These are phyloP conservation scores for Danio tinwini DNA, from an alignment of 2,797 vertebrate species.

Conservation along the genomic window DNA sequence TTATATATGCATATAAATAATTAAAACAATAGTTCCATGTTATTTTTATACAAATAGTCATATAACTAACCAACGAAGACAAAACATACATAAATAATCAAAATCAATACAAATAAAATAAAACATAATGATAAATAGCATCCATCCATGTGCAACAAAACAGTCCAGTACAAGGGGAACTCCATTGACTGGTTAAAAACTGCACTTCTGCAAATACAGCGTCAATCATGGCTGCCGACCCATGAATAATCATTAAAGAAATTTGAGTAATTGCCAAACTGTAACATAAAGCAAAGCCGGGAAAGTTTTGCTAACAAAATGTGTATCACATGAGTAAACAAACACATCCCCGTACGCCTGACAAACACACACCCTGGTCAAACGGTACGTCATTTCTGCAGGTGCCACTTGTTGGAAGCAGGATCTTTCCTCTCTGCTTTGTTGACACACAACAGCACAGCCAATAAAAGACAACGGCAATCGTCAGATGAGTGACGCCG, in stretches of 20 bases:
- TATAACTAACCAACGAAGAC: no score
- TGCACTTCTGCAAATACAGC: slow-evolving; percentile 12
- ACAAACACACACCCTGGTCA: slow-evolving; percentile 65
- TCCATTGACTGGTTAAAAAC: slow-evolving; percentile 25
- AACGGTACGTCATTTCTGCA: slow-evolving; percentile 69
- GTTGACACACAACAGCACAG: slow-evolving; percentile 56
- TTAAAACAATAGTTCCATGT: no score
- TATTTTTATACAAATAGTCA: no score
- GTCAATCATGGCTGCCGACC: background rate
- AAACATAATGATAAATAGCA: background rate
- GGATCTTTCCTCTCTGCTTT: slow-evolving; percentile 57
- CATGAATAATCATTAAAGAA: background rate
- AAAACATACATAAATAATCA: no score
- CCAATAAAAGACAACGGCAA: slow-evolving; percentile 48
- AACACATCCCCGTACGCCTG: slow-evolving; percentile 5
- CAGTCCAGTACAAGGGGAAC: slow-evolving; percentile 9
- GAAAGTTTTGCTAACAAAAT: slow-evolving; percentile 42
- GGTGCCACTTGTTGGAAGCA: slow-evolving; percentile 65
- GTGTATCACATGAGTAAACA: slow-evolving; percentile 49
- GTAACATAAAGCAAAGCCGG: slow-evolving; percentile 12
- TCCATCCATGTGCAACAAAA: background rate
- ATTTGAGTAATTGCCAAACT: slow-evolving; percentile 37
- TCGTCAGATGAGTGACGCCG: slow-evolving; percentile 39
- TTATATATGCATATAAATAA: no score
- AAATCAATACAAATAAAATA: no score